Percentiles rank a stretch among this genome's conserved stretches.
Evolutionary conservation across 2,888 invertebrate species (phyloP).

Genomic region (Neuroscelio doddi): DNA sequence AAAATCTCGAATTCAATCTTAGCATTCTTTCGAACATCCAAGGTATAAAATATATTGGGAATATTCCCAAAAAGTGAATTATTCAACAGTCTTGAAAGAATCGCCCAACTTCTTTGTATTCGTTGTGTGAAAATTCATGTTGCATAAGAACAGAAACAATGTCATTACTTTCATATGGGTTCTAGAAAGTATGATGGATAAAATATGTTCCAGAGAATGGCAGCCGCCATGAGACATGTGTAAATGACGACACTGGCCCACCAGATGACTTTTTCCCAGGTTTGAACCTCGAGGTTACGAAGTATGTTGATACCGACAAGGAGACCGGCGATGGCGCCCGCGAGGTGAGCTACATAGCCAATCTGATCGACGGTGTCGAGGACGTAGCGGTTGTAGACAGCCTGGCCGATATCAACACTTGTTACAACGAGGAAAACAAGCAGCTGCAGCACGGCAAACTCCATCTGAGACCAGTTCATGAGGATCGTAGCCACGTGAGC

Average conservation of each 20-base stretch:
- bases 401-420: slow-evolving; percentile 88
- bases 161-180: no score
- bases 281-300: slow-evolving; percentile 85
- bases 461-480: slow-evolving; percentile 98
- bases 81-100: no score
- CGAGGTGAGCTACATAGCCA: slow-evolving; percentile 95
- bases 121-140: no score
- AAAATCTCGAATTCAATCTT: no score
- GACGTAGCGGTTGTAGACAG: slow-evolving; percentile 90
- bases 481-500: slow-evolving; percentile 95
- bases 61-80: no score
- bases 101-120: no score
- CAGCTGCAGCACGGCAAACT: slow-evolving; percentile 89
- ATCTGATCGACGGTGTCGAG: slow-evolving; percentile 82
- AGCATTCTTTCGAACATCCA: no score
- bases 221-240: slow-evolving; percentile 80
- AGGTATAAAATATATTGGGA: no score
- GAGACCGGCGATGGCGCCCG: slow-evolving; percentile 90
- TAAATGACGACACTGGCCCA: slow-evolving; percentile 85
- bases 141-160: no score
- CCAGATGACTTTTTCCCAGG: slow-evolving; percentile 88
- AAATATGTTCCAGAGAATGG: slow-evolving; percentile 83
- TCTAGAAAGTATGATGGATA: slow-evolving; percentile 75
- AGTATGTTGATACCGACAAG: slow-evolving; percentile 88
- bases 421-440: slow-evolving; percentile 87